Conservation (phyloP, 1,140 invertebrate genomes). For the Mylabris phalerata region DNA sequence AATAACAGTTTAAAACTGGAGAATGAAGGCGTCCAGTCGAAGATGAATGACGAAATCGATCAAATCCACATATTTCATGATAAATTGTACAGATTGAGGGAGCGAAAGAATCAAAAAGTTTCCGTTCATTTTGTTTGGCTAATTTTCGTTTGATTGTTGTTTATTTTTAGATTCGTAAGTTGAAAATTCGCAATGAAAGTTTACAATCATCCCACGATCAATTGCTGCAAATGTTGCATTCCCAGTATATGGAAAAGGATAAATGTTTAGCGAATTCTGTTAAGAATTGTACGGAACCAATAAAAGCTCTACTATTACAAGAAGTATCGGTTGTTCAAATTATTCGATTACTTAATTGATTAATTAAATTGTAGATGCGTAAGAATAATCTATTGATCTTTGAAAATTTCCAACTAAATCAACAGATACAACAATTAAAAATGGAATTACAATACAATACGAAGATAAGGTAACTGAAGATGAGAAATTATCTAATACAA, state of each 20-base stretch:
- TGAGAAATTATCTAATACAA: no score
- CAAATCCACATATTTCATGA: neutral
- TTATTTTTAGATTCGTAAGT: slow-evolving; percentile 16
- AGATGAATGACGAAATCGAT: no score
- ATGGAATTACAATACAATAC: no score
- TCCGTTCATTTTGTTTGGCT: neutral
- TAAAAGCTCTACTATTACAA: slow-evolving; percentile 24
- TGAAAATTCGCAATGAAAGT: slow-evolving; percentile 22
- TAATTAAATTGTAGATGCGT: slow-evolving; percentile 18
- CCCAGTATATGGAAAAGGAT: slow-evolving; percentile 28
- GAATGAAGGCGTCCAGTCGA: slow-evolving; percentile 2
- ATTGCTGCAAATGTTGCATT: slow-evolving; percentile 25
- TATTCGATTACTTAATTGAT: neutral
- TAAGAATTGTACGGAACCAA: slow-evolving; percentile 14
- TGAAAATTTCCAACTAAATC: slow-evolving; percentile 28
- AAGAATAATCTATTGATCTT: slow-evolving; percentile 24
- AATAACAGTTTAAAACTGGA: slow-evolving; percentile 19
- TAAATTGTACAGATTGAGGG: slow-evolving; percentile 18
- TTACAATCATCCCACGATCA: slow-evolving; percentile 23
- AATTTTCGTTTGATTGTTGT: neutral
- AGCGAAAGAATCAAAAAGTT: slow-evolving; percentile 22
- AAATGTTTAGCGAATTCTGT: slow-evolving; percentile 16
- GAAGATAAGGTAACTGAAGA: no score
- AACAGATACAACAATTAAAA: slow-evolving; percentile 22
- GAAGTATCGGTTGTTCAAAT: slow-evolving; percentile 17